Percentiles rank a stretch among this genome's conserved stretches.
Conservation (phyloP, 2,888 invertebrate genomes). For the Ormyrus pomaceus region DNA sequence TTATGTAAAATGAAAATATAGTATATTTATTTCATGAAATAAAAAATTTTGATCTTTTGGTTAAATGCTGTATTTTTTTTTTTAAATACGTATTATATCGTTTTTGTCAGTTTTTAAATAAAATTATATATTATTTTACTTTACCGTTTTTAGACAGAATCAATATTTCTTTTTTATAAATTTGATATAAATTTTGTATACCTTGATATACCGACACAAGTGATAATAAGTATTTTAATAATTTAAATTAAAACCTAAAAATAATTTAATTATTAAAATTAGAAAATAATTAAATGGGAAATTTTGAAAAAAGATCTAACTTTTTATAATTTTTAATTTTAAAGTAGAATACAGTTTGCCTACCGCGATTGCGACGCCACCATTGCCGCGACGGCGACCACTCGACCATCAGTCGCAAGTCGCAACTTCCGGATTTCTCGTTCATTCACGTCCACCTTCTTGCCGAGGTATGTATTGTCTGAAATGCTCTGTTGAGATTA, state of each 20-base stretch:
- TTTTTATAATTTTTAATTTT: no score
- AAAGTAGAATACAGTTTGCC: no score
- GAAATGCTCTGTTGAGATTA: not conserved
- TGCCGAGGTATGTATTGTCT: slow-evolving; percentile 72
- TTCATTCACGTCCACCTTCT: slow-evolving; percentile 69
- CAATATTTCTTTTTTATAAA: not conserved
- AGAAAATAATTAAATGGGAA: no score
- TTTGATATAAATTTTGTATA: not conserved
- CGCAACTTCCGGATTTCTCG: slow-evolving; percentile 62
- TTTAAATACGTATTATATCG: no score
- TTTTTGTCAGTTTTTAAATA: not conserved
- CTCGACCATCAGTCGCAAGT: no score
- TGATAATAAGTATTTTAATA: no score
- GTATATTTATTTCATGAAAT: slow-evolving; percentile 3
- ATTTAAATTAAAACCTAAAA: no score
- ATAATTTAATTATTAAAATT: no score
- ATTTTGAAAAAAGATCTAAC: no score
- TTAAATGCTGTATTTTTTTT: no score
- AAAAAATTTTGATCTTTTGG: slow-evolving; percentile 1
- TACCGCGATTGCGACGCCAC: no score
- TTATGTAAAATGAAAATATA: slow-evolving; percentile 18
- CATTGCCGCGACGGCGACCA: no score
- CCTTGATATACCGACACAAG: not conserved
- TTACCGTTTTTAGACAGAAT: not conserved
- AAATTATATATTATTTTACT: slow-evolving; percentile 14